These are phyloP conservation scores for Marmota monax DNA, from an alignment of 2,113 vertebrate species.

Conservation along the genomic window DNA sequence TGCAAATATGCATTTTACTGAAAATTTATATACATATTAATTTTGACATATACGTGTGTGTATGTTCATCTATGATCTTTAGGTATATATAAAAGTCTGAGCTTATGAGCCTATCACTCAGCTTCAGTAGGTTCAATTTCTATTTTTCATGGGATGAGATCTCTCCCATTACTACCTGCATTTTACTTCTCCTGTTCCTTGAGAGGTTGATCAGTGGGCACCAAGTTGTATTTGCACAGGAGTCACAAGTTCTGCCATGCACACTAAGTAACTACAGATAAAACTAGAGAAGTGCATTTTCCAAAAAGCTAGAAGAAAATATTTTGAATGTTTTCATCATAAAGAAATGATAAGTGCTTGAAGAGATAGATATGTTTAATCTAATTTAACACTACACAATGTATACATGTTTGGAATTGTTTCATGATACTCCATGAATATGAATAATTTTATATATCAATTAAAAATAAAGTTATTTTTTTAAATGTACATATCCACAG, in stretches of 20 bases:
- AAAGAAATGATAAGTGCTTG: not conserved
- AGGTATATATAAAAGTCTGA: not conserved
- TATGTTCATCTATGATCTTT: not conserved
- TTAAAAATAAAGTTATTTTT: not conserved
- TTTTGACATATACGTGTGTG: too few species aligned
- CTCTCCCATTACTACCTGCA: fast-evolving
- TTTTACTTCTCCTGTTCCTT: not conserved
- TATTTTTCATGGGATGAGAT: not conserved
- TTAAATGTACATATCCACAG: not conserved
- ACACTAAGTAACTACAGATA: too few species aligned
- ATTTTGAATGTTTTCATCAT: not conserved
- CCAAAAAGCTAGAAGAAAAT: not conserved
- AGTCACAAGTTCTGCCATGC: not conserved
- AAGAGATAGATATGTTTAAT: not conserved
- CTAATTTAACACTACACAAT: not conserved
- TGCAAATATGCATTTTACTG: not conserved
- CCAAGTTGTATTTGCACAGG: not conserved
- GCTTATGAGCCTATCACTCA: not conserved
- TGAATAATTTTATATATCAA: too few species aligned
- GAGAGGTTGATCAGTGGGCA: not conserved
- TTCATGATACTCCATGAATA: too few species aligned
- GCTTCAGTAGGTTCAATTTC: not conserved
- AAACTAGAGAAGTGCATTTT: too few species aligned
- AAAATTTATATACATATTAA: not conserved
- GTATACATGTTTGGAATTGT: not conserved